A percentile compares a stretch with the other conserved stretches of the same genome.
Conservation (phyloP, 2,888 invertebrate genomes). For the Ecliptopera silaceata region DNA sequence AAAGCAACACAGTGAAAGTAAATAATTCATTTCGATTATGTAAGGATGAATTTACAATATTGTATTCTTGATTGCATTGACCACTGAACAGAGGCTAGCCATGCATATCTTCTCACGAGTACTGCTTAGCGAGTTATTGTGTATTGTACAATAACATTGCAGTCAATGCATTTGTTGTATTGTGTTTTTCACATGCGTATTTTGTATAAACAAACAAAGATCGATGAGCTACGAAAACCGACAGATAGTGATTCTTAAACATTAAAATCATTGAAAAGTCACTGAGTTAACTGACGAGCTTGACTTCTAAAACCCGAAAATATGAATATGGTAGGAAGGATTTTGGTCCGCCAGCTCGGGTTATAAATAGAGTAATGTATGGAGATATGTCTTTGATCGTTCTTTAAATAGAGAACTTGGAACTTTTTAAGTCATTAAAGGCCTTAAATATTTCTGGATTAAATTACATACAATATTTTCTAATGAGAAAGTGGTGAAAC, state of each 20-base stretch:
- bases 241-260: background rate
- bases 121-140: conserved; percentile 37
- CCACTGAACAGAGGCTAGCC: conserved; percentile 26
- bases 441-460: background rate
- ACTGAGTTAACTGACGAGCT: background rate
- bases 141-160: conserved; percentile 10
- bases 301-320: background rate
- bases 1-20: conserved; percentile 23
- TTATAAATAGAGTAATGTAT: background rate
- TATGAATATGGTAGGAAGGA: background rate
- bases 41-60: conserved; percentile 14
- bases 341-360: background rate
- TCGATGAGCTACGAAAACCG: too few relatives aligned
- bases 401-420: background rate
- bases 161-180: conserved; percentile 3
- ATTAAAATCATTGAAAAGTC: background rate
- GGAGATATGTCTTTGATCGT: too few relatives aligned
- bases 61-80: conserved; percentile 9
- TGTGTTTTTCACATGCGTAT: background rate
- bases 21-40: conserved; percentile 16
- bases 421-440: background rate
- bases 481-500: too few relatives aligned
- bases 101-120: conserved; percentile 46
- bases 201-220: background rate
- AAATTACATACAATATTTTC: too few relatives aligned